A percentile compares a stretch with the other conserved stretches of the same genome.
Evolutionary conservation across 2,113 vertebrate genomes (phyloP).

Genomic region (Podarcis raffonei): DNA sequence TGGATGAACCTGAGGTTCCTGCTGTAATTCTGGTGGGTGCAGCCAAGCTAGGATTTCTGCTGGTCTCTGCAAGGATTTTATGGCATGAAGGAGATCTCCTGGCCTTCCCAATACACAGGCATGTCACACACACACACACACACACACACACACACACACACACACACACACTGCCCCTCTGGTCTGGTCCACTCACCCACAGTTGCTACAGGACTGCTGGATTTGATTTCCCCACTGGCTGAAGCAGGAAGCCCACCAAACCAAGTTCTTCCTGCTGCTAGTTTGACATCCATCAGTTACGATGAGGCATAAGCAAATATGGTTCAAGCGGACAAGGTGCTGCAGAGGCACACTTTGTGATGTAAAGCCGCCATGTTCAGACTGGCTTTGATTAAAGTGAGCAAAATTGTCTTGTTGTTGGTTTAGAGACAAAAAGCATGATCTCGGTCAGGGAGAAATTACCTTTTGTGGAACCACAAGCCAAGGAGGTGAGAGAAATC

Average conservation of each 20-base stretch:
- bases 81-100: no score
- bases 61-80: no score
- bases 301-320: background rate
- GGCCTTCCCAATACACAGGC: no score
- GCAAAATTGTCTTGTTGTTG: background rate
- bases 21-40: no score
- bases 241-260: background rate
- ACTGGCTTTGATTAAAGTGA: background rate
- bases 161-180: no score
- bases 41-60: no score
- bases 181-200: background rate
- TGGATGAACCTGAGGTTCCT: background rate
- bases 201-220: background rate
- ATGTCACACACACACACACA: no score
- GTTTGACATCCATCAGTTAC: background rate
- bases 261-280: background rate
- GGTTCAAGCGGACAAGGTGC: background rate
- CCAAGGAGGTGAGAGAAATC: background rate
- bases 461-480: background rate
- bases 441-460: slow-evolving; percentile 12
- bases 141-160: no score
- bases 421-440: slow-evolving; percentile 11
- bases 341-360: slow-evolving; percentile 2
- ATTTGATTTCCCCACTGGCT: background rate
- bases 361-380: background rate